A percentile compares a stretch with the other conserved stretches of the same genome.
phyloP scores from a whole-genome alignment of 2,888 invertebrate species.

The Euzophera pinguis region DNA sequence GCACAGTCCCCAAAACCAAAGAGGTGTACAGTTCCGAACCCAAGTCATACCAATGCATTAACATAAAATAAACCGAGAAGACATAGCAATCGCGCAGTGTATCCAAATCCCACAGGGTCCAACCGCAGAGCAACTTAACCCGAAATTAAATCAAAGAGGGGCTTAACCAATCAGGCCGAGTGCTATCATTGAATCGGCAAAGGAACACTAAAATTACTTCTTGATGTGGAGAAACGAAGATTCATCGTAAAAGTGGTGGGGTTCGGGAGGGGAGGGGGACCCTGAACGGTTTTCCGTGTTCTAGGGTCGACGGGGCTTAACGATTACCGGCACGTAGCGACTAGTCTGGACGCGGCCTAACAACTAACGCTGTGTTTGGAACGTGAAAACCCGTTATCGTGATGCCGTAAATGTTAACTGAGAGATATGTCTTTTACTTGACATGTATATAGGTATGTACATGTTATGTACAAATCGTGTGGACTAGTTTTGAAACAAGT shows the following conservation, averaged over 20 bases:
- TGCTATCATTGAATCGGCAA: slow-evolving; percentile 80
- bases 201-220: slow-evolving; percentile 80
- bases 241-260: slow-evolving; percentile 79
- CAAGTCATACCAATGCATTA: slow-evolving; percentile 36
- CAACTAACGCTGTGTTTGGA: slow-evolving; percentile 72
- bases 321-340: slow-evolving; percentile 72
- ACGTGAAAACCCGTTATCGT: slow-evolving; percentile 77
- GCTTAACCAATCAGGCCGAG: slow-evolving; percentile 78
- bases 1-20: no score
- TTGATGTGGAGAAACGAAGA: slow-evolving; percentile 80
- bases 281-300: slow-evolving; percentile 80
- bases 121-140: slow-evolving; percentile 74
- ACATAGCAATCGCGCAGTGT: slow-evolving; percentile 34
- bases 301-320: slow-evolving; percentile 65
- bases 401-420: slow-evolving; percentile 67
- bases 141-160: slow-evolving; percentile 79
- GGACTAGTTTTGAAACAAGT: no score
- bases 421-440: slow-evolving; percentile 41
- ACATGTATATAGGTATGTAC: no score
- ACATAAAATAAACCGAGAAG: slow-evolving; percentile 43
- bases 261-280: slow-evolving; percentile 43
- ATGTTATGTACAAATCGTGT: no score
- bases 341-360: slow-evolving; percentile 53
- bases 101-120: slow-evolving; percentile 62
- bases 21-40: not conserved